Evolutionary conservation across 64 coral and sea anemone species (phyloP).

Genomic region (Pachyseris speciosa): DNA sequence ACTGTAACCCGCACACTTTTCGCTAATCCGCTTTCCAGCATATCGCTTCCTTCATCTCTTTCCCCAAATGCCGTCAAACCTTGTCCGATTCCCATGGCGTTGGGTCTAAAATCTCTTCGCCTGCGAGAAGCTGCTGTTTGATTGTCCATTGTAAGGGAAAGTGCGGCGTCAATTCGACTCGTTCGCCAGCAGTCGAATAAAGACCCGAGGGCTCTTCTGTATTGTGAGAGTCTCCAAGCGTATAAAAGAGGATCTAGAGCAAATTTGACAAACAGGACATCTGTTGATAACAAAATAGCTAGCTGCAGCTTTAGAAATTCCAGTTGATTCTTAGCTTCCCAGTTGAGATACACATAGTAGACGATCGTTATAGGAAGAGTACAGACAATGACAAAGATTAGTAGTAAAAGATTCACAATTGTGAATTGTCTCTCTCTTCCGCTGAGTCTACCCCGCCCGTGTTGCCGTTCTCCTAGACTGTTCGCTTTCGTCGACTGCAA

Average conservation of each 20-base stretch:
- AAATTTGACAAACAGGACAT: conserved; percentile 44
- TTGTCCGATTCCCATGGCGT: neutral
- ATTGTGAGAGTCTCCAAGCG: conserved; percentile 25
- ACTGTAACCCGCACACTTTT: too few relatives aligned
- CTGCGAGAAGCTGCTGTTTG: neutral
- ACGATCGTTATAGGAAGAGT: neutral
- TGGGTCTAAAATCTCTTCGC: neutral
- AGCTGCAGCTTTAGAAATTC: neutral
- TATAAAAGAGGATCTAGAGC: conserved; percentile 45
- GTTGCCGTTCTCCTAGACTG: neutral
- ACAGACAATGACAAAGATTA: conserved; percentile 28
- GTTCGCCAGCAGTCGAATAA: neutral
- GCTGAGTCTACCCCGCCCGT: neutral
- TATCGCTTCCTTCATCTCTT: too few relatives aligned
- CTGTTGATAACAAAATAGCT: neutral
- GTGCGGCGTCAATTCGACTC: neutral
- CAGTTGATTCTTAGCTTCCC: neutral
- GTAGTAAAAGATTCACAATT: conserved; percentile 22
- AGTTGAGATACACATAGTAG: neutral
- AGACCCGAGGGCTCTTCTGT: conserved; percentile 26
- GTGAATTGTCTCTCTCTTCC: conserved; percentile 30
- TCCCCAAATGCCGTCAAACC: neutral
- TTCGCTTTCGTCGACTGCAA: neutral
- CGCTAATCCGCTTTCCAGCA: too few relatives aligned
- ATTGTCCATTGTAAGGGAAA: neutral